Base-by-base conservation (phyloP, 2,797 vertebrate species). In the Molossus alvarezi region DNA sequence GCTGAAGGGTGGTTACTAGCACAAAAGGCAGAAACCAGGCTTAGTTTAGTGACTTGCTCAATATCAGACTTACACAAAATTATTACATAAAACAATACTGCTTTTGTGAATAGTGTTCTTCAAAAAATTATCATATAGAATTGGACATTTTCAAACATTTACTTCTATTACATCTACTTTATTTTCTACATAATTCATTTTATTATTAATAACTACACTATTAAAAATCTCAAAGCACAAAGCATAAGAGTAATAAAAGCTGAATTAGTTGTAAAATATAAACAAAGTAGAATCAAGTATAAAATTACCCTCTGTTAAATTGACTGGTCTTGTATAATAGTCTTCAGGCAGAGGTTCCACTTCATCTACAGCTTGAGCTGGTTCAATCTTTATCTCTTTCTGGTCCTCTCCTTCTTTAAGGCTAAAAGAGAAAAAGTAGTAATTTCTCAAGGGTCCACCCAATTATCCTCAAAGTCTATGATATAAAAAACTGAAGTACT, bases 321-420 rank as follows among this genome's bases (percentile, higher is more conserved):
- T 99, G 92, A 99, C 98, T 89, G 99, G 99, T 77, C 99, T 98
- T 3, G 99, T 99, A 69, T 99, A 99, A 97, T 99, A 99, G 97
- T 99, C 99, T 84, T 99, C 99, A 94, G 99, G 99, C 14, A 99
- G 98, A 9, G 99, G 99, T 65, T 99, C 99, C 94, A 99, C 99
- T 98, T 99, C 99, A 97, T 99, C 99, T 17, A 99, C 98, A 21
- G 99, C 99, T 98, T 99, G 99, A 73, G 99, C 99, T 13, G 99
- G 99, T 90, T 99, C 99, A 11, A 99, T 99, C 98, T 98, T 99
- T 97, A 99, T 99, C 98, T 99, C 99, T 94, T 99, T 99, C 97
- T 99, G 99, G 97, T 99, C 99, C 94, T 99, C 99, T 41, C 99
- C 99, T 98, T 99, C 99, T 98, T 99, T 99, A 65, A 99, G 98